Conservation (phyloP, 2,888 invertebrate species). For the Macrophya annulata region DNA sequence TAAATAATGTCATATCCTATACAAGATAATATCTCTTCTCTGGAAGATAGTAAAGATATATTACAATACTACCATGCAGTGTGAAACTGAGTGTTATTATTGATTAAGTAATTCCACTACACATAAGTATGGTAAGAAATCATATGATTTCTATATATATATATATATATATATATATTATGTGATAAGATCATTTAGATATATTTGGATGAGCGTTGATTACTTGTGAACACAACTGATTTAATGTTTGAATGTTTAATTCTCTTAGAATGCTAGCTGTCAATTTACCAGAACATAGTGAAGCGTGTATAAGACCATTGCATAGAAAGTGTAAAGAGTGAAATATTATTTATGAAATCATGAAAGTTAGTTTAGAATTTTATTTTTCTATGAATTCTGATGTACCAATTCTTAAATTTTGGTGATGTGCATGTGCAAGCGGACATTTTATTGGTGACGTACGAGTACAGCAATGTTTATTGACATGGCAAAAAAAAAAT, state of each 20-base stretch:
- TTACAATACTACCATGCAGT: conserved; percentile 46
- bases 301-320: conserved; percentile 17
- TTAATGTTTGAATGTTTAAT: not conserved
- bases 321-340: not conserved
- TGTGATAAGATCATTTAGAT: not conserved
- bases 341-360: not conserved
- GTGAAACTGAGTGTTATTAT: conserved; percentile 27
- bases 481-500: not conserved
- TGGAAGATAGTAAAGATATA: conserved; percentile 36
- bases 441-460: conserved; percentile 23
- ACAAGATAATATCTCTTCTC: conserved; percentile 19
- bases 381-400: not conserved
- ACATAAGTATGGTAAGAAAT: conserved; percentile 24
- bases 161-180: conserved; percentile 6
- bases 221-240: not conserved
- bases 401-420: not conserved
- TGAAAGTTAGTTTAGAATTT: not conserved
- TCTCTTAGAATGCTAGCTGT: not conserved
- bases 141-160: too few relatives aligned
- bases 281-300: conserved; percentile 29
- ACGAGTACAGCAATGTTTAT: conserved; percentile 37
- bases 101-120: not conserved
- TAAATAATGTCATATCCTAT: conserved; percentile 3
- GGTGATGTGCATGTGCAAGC: conserved; percentile 26
- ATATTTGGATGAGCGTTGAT: not conserved